Base-by-base conservation (phyloP, 2,113 vertebrate genomes). In the Apaloderma vittatum region DNA sequence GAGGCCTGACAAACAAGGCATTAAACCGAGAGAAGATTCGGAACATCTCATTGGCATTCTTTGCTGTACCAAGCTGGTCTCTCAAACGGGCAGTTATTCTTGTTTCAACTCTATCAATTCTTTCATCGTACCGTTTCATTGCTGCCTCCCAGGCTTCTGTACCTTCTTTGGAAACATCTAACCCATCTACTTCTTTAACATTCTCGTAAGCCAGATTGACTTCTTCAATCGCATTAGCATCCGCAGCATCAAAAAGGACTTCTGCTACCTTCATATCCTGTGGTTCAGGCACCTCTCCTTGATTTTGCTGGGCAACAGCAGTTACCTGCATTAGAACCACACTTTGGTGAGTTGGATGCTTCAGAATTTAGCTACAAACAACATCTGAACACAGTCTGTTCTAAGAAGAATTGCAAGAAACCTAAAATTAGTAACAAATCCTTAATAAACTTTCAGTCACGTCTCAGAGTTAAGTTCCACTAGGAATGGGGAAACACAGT, bases 1-100 rank as follows among this genome's bases (percentile, higher is more conserved):
- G 99, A 18, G 99, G 99, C 16, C 99, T 98, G 94, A 99, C 99
- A 8, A 99, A 99, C n/a, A 99, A 98, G 1, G 99, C 99, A 1
- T 99, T 99, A 95, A 99, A 99, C 62, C 99, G 98, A 40, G 99
- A 99, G 98, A 99, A 99, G 84, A 99, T 99, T 78, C 99, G 97
- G 93, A 99, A 99, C 99, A 99, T 99, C 96, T 99, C 99, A 3
- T 99, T 99, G 88, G 99, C 99, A 6, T 99, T 99, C 97, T 99
- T 99, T 45, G 99, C 99, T 0, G 99, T 99, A 63, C 99, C 99
- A 2, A 99, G 98, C 95, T 99, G 99, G 92, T 99, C 99, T 3
- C 99, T 98, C 51, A 99, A 98, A 75, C 99, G 99, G 4, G 99
- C 99, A 0, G 99, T 99, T 97, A 99, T 99, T 46, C 99, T 98